phyloP scores from a whole-genome alignment of 2,888 invertebrate genomes.

The Rhorus exstirpatorius region DNA sequence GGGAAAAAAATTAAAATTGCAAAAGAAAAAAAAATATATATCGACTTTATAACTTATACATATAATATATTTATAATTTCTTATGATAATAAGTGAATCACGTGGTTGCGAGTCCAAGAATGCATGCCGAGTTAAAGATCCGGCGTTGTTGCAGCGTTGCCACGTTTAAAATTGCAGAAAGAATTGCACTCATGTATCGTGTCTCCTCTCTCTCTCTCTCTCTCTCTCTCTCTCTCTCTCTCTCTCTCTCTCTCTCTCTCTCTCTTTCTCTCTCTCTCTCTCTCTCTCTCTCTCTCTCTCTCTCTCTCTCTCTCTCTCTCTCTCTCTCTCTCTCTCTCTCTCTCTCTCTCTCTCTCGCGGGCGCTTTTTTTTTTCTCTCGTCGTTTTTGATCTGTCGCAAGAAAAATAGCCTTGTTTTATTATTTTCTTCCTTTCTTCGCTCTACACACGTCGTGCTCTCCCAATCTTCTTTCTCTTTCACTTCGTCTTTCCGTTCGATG shows the following conservation, averaged over 20 bases:
- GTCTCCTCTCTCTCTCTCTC: too few species aligned
- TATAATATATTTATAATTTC: too few species aligned
- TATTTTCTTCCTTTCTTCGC: slow-evolving; percentile 72
- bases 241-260: too few species aligned
- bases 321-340: slow-evolving; percentile 11
- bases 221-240: too few species aligned
- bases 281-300: too few species aligned
- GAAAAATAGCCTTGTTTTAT: slow-evolving; percentile 74
- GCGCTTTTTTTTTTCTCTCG: slow-evolving; percentile 30
- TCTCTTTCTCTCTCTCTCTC: too few species aligned
- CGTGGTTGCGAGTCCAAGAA: slow-evolving; percentile 78
- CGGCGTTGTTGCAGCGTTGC: slow-evolving; percentile 74
- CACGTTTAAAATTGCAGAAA: slow-evolving; percentile 54
- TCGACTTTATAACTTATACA: too few species aligned
- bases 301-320: too few species aligned
- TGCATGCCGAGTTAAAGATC: too few species aligned
- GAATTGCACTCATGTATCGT: slow-evolving; percentile 33
- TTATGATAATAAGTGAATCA: slow-evolving; percentile 80
- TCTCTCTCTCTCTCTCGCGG: slow-evolving; percentile 24
- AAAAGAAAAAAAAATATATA: too few species aligned
- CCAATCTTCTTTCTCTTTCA: neutral
- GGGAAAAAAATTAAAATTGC: too few species aligned
- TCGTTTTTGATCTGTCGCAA: slow-evolving; percentile 60
- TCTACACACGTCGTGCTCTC: neutral
- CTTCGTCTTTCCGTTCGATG: too few species aligned